Percentiles rank a stretch among this genome's conserved stretches.
These are phyloP conservation scores for Meteorus colon DNA, from an alignment of 2,888 invertebrate genomes.

Conservation along the genomic window DNA sequence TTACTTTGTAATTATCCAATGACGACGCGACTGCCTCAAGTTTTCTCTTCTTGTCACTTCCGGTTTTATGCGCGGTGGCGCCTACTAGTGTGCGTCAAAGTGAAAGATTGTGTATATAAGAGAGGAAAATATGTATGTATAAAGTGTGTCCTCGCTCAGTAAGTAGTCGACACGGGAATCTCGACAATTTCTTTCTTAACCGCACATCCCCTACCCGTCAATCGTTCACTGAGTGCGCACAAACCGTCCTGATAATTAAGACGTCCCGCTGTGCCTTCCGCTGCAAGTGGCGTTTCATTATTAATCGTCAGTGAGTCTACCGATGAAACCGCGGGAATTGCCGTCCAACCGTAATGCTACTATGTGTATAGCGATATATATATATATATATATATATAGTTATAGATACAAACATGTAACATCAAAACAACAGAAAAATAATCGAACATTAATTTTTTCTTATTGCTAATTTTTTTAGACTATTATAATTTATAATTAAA, in stretches of 20 bases:
- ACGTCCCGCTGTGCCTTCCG: slow-evolving; percentile 48
- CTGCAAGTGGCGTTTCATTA: slow-evolving; percentile 41
- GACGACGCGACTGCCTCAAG: background rate
- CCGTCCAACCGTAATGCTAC: background rate
- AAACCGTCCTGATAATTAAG: slow-evolving; percentile 47
- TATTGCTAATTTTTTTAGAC: too few relatives aligned
- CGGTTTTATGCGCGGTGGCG: slow-evolving; percentile 23
- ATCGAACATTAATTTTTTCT: background rate
- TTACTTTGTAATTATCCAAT: slow-evolving; percentile 42
- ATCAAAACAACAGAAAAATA: slow-evolving; percentile 3
- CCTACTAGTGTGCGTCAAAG: background rate
- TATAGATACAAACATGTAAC: background rate
- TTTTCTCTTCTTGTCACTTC: slow-evolving; percentile 40
- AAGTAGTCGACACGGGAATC: slow-evolving; percentile 33
- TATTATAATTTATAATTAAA: background rate
- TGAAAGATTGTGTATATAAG: slow-evolving; percentile 1
- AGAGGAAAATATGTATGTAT: background rate
- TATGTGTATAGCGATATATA: background rate
- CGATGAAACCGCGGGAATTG: slow-evolving; percentile 37
- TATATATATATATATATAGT: background rate
- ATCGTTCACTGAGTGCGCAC: slow-evolving; percentile 32
- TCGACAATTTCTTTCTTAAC: slow-evolving; percentile 35
- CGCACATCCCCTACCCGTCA: slow-evolving; percentile 27
- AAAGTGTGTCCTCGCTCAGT: slow-evolving; percentile 5
- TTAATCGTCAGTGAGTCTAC: slow-evolving; percentile 38